Percentiles rank a stretch among this genome's conserved stretches.
Conservation (phyloP, 2,113 vertebrate genomes). For the Spea multiplicata region DNA sequence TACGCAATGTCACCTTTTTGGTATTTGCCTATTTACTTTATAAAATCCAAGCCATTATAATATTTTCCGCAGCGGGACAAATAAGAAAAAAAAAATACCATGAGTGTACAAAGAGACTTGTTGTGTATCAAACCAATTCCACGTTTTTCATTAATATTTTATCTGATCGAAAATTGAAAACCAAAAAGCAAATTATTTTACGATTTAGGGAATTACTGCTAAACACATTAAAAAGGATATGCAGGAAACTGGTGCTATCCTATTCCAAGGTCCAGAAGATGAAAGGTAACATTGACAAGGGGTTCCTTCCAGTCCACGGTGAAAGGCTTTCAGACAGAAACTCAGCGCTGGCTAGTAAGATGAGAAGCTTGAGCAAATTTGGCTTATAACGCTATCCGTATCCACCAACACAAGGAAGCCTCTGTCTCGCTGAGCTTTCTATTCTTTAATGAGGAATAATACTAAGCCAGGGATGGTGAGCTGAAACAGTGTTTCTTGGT, state of each 20-base stretch:
- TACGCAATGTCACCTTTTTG: no score
- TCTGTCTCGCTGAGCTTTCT: slow-evolving; percentile 55
- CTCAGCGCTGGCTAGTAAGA: slow-evolving; percentile 55
- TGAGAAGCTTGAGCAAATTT: slow-evolving; percentile 55
- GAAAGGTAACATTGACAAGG: slow-evolving; percentile 38
- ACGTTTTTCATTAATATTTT: no score
- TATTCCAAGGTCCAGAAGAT: slow-evolving; percentile 52
- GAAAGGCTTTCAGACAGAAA: slow-evolving; percentile 53
- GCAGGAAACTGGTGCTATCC: slow-evolving; percentile 58
- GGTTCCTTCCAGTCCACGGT: slow-evolving; percentile 42
- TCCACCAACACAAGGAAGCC: slow-evolving; percentile 53
- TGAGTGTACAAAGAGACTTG: no score
- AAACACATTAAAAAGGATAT: slow-evolving; percentile 47
- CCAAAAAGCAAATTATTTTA: no score
- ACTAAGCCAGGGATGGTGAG: slow-evolving; percentile 49
- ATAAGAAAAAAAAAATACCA: no score
- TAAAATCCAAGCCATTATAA: background rate
- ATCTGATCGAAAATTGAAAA: background rate
- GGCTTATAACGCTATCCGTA: slow-evolving; percentile 49
- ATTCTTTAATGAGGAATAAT: slow-evolving; percentile 51
- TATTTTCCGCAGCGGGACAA: background rate
- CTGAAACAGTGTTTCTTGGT: slow-evolving; percentile 43
- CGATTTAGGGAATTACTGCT: no score
- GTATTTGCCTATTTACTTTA: no score
- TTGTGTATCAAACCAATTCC: no score